A percentile compares a stretch with the other conserved stretches of the same genome.
Evolutionary conservation across 2,113 vertebrate species (phyloP).

Genomic region (Calidris pugnax): DNA sequence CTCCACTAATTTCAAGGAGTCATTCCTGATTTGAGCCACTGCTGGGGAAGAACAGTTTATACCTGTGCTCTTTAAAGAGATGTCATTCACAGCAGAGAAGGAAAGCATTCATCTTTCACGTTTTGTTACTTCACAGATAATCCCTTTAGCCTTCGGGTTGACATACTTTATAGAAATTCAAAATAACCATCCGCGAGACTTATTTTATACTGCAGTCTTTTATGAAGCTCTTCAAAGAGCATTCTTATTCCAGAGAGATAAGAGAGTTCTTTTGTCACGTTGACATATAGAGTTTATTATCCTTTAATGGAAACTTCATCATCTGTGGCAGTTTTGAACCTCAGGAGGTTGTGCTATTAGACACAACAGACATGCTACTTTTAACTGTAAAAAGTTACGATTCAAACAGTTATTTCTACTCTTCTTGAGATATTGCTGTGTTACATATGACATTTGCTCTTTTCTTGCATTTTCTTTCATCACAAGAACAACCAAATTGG

Average conservation of each 20-base stretch:
- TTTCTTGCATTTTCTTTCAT: background rate
- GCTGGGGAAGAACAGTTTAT: background rate
- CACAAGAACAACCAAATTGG: background rate
- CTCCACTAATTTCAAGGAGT: background rate
- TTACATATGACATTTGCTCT: background rate
- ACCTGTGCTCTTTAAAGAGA: background rate
- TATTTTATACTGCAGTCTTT: background rate
- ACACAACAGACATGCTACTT: background rate
- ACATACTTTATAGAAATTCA: slow-evolving; percentile 33
- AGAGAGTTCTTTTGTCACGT: slow-evolving; percentile 40
- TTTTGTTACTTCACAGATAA: background rate
- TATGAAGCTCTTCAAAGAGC: slow-evolving; percentile 40
- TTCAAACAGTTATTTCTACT: background rate
- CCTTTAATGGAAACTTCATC: slow-evolving; percentile 40
- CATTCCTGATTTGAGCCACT: background rate
- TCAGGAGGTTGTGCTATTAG: background rate
- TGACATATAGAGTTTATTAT: slow-evolving; percentile 45
- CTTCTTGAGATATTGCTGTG: background rate
- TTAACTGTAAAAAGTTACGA: background rate
- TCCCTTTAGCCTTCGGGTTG: slow-evolving; percentile 24
- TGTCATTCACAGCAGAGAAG: background rate
- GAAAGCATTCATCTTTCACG: background rate
- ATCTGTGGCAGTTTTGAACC: slow-evolving; percentile 17
- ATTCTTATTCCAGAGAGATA: slow-evolving; percentile 41
- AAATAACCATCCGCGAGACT: slow-evolving; percentile 3